Percentiles rank a stretch among this genome's conserved stretches.
Evolutionary conservation across 2,113 vertebrate genomes (phyloP).

Genomic region (Dendropsophus ebraccatus): DNA sequence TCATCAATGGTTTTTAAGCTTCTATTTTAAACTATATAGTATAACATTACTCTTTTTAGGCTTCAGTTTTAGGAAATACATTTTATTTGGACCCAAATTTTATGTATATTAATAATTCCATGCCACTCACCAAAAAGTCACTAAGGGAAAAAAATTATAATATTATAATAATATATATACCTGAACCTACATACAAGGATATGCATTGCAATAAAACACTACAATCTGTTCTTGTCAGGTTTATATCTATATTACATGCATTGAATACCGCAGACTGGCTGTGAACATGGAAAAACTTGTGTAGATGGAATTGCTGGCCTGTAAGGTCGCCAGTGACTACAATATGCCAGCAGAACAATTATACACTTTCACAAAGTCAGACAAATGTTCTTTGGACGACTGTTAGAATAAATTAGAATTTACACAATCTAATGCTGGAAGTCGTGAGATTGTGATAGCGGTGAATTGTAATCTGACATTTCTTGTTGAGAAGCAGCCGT

Average conservation of each 20-base stretch:
- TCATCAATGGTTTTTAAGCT: too few relatives aligned
- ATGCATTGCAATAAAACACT: not conserved
- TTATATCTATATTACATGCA: not conserved
- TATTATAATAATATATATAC: too few relatives aligned
- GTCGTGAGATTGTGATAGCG: conserved; percentile 20
- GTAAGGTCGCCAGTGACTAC: not conserved
- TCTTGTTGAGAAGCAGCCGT: conserved; percentile 16
- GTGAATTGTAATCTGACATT: conserved; percentile 40
- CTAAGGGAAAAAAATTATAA: not conserved
- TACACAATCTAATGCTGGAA: conserved; percentile 45
- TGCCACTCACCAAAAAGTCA: not conserved
- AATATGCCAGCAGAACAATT: conserved; percentile 7
- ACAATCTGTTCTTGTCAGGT: not conserved
- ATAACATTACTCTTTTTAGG: not conserved
- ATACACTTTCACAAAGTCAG: conserved; percentile 16
- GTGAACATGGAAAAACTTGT: not conserved
- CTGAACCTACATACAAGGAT: too few relatives aligned
- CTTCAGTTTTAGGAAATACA: not conserved
- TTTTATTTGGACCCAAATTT: not conserved
- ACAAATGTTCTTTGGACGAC: conserved; percentile 18
- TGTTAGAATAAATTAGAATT: conserved; percentile 29
- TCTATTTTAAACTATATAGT: too few relatives aligned
- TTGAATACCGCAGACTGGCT: not conserved
- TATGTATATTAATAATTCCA: not conserved
- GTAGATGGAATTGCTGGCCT: not conserved